Conservation (phyloP, 1,140 invertebrate genomes). For the Cephus cinctus region DNA sequence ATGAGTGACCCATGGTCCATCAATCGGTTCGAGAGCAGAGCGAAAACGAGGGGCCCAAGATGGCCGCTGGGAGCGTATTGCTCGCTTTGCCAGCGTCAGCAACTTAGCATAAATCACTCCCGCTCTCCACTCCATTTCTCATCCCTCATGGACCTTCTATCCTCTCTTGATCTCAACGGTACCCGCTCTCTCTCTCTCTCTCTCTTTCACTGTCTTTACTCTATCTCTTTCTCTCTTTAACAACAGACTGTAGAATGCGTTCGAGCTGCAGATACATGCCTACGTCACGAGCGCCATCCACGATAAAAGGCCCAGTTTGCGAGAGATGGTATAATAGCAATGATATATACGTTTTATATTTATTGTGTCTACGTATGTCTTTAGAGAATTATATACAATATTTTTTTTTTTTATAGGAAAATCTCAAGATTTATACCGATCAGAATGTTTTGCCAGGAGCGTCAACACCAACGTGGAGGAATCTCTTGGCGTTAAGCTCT, state of each 20-base stretch:
- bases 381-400: too few relatives aligned
- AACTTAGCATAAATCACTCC: slow-evolving; percentile 48
- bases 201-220: slow-evolving; percentile 4
- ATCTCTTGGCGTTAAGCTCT: not conserved
- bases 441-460: not conserved
- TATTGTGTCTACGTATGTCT: too few relatives aligned
- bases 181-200: slow-evolving; percentile 14
- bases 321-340: too few relatives aligned
- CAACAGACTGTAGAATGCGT: too few relatives aligned
- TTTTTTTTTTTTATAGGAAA: too few relatives aligned
- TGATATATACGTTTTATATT: too few relatives aligned
- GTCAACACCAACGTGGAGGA: not conserved
- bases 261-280: too few relatives aligned
- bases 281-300: too few relatives aligned
- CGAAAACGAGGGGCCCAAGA: slow-evolving; percentile 35
- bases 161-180: not conserved
- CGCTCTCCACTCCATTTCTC: slow-evolving; percentile 23
- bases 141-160: not conserved
- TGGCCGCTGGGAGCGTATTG: slow-evolving; percentile 37
- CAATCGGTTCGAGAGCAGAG: slow-evolving; percentile 30
- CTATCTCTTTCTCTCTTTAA: too few relatives aligned
- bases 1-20: slow-evolving; percentile 23
- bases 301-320: too few relatives aligned
- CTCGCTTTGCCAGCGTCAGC: slow-evolving; percentile 29
- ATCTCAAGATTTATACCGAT: too few relatives aligned